Conservation (phyloP, 2,888 invertebrate genomes). For the Phyto melanocephala region DNA sequence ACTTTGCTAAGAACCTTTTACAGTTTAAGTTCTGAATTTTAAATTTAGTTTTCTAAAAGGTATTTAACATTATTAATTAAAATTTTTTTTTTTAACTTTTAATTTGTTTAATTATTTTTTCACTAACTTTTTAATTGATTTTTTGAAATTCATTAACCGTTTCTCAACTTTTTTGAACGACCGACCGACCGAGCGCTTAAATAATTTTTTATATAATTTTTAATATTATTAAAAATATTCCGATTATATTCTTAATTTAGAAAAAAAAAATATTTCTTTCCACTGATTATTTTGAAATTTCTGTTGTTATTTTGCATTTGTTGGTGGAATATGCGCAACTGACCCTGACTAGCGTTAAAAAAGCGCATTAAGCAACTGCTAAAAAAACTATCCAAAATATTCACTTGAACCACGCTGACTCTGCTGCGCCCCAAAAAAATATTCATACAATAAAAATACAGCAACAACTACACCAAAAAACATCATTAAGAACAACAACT, state of each 20-base stretch:
- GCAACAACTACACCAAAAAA: conserved; percentile 59
- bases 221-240: not conserved
- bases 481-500: conserved; percentile 39
- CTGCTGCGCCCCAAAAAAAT: conserved; percentile 57
- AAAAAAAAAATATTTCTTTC: not conserved
- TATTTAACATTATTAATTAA: not conserved
- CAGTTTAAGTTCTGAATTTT: too few relatives aligned
- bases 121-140: not conserved
- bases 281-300: not conserved
- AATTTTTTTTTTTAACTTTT: not conserved
- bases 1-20: too few relatives aligned
- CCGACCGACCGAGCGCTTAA: conserved; percentile 64
- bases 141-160: not conserved
- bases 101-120: not conserved
- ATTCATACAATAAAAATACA: conserved; percentile 51
- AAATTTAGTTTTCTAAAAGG: too few relatives aligned
- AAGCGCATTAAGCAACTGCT: conserved; percentile 74
- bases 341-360: conserved; percentile 71
- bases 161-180: conserved; percentile 49
- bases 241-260: not conserved
- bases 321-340: conserved; percentile 62
- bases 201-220: not conserved
- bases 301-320: not conserved
- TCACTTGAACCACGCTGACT: conserved; percentile 68
- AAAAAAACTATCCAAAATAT: conserved; percentile 72